A percentile compares a stretch with the other conserved stretches of the same genome.
phyloP scores from a whole-genome alignment of 23 tunicate genomes.

The Halocynthia aurantium region DNA sequence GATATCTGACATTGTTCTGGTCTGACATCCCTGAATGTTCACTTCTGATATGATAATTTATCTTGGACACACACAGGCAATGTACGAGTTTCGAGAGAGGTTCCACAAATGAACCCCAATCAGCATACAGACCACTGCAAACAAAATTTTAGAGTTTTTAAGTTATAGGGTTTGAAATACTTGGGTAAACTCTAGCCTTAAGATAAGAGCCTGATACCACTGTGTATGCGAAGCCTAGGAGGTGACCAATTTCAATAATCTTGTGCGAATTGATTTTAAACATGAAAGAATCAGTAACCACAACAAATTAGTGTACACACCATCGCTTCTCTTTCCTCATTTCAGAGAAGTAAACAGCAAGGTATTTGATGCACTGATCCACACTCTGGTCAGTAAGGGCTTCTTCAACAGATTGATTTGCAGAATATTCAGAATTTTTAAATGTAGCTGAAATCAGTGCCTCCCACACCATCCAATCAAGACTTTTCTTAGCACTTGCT shows the following conservation, averaged over 20 bases:
- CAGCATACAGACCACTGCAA: too few relatives aligned
- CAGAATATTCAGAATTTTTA: background rate
- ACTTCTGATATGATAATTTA: too few relatives aligned
- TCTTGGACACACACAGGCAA: too few relatives aligned
- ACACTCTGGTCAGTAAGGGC: background rate
- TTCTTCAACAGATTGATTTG: background rate
- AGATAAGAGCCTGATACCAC: too few relatives aligned
- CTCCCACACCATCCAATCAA: constrained; percentile 11
- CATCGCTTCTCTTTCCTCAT: background rate
- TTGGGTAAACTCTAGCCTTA: too few relatives aligned
- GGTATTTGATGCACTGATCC: constrained; percentile 7
- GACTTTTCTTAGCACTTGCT: background rate
- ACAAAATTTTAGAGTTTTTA: too few relatives aligned
- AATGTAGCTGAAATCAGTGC: background rate
- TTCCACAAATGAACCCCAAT: too few relatives aligned
- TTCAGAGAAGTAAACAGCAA: constrained; percentile 26
- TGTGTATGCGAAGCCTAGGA: too few relatives aligned
- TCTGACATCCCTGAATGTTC: background rate
- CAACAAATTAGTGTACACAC: background rate
- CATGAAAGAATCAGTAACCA: background rate
- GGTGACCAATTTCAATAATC: too few relatives aligned
- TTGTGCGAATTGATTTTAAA: background rate
- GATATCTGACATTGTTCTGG: background rate
- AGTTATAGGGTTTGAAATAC: too few relatives aligned
- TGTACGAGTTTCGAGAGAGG: too few relatives aligned